Evolutionary conservation across 30 jellyfish, hydroid and myxozoan species (phyloP), one percentile per base, ranked within the genome.

Genomic region (Aurelia aurita complex sp. Pacific): DNA sequence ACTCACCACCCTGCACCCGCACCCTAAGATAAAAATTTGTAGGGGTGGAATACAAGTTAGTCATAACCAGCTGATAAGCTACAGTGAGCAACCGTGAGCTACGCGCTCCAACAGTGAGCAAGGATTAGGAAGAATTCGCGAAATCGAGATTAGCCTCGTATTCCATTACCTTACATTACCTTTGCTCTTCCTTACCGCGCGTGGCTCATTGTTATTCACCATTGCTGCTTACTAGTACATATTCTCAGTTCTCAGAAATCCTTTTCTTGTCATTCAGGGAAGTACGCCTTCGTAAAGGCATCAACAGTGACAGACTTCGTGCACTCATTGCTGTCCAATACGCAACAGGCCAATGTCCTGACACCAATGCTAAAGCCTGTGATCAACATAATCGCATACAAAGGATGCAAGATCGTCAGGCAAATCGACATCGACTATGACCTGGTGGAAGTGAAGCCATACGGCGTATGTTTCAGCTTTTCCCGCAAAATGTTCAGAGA

Each of bases 211-310:
- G 29, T 23, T 23, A 23, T 23, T 23, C 29, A 23, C 29, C 29
- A 23, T 23, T 23, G 29, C 29, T 23, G 29, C 29, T 23, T 23
- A 23, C 29, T 23, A 23, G 29, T 23, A 23, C 29, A 23, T 23
- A 23, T 23, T 23, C 29, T 23, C 29, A 23, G 29, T 23, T 23
- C 29, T 23, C 29, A 23, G 29, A 23, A 23, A 23, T 23, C 29
- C 29, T 23, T 23, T 23, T 23, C 29, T 23, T 23, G 29, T 23
- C 29, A 23, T 23, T 23, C 29, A 10, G 85, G 52, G 15, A 74
- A 51, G 85, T 74, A 46, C 52, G 32, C 79, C 42, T 74, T 11
- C 79, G 85, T 74, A 15, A 46, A 74, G 18, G 73, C 75, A 36
- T 13, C 51, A 38, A 46, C 73, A 13, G 85, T 74, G 85, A 15